Evolutionary conservation across 2,797 vertebrate species (phyloP), one percentile per base, ranked within the genome.

Genomic region (Anguilla megastoma): DNA sequence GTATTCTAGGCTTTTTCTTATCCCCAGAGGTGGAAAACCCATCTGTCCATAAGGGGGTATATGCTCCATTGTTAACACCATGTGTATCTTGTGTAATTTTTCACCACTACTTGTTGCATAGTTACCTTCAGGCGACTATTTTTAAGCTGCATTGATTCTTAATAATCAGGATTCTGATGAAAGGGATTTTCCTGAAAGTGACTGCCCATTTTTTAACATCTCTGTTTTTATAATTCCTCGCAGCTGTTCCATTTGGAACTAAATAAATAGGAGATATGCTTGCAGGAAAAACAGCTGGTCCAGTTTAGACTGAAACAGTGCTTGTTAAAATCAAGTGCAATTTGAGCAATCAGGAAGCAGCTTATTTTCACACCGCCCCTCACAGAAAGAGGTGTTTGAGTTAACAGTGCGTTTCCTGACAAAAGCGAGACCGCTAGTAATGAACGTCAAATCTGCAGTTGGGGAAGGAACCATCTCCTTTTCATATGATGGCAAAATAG

Each of bases 1-100:
- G 98, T 99, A 95, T 92, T 94, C 89, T 90, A 1, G 10, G 16
- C 30, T 41, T 41, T 41, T 8, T 74, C 18, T 18, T 12, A 12
- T 74, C 69, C 69, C 27, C 33, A 4, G 33, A 36, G 69, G 30
- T 74, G 69, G 27, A 30, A 36, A 74, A 74, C 69, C 10, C 63
- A 66, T 30, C 10, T 66, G 69, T 74, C 10, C 3, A n/a, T 27
- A 74, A 74, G 69, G 12, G 16, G 30, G 5, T 12, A 76, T 76
- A 76, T 41, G 33, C 33, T 16, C 36, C 54, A 56, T 56, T 56
- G 14, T 76, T 2, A 76, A 76, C 33, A 18, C 71, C 71, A 76
- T 41, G 16, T 21, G 14, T 36, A 52, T 10, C 33, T 76, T 33
- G 41, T 41, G 10, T 3, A 3, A 76, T 76, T 76, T 12, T 5